A percentile compares a stretch with the other conserved stretches of the same genome.
Evolutionary conservation across 1,140 invertebrate genomes (phyloP).

Genomic region (Potamilus streckersoni): DNA sequence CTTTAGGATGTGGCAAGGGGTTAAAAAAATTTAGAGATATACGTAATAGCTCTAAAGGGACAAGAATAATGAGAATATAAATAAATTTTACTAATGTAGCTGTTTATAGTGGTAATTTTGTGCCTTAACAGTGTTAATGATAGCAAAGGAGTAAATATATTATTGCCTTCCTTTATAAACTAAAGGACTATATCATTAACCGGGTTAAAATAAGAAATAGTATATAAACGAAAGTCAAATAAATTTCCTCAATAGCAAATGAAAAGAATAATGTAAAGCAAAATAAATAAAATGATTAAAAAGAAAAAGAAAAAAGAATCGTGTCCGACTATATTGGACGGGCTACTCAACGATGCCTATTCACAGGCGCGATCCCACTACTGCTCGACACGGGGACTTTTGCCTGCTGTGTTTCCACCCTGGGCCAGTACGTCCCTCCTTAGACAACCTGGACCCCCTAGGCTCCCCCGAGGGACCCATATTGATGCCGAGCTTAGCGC

Average conservation of each 20-base stretch:
- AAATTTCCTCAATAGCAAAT: background rate
- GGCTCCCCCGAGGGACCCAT: constrained; percentile 72
- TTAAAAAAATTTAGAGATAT: no score
- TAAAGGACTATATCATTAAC: no score
- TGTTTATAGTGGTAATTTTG: no score
- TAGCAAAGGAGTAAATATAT: no score
- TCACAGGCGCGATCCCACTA: constrained; percentile 98
- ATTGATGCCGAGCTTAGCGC: constrained; percentile 87
- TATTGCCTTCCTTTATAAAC: no score
- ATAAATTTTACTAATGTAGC: no score
- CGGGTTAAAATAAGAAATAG: no score
- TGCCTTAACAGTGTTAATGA: no score
- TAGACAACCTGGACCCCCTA: constrained; percentile 79
- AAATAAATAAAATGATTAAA: constrained; percentile 19
- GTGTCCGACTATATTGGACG: constrained; percentile 86
- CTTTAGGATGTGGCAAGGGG: no score
- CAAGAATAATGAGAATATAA: no score
- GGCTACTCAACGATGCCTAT: constrained; percentile 85
- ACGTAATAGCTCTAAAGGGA: no score
- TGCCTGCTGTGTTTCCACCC: constrained; percentile 96
- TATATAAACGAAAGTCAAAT: no score
- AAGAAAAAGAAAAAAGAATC: constrained; percentile 82
- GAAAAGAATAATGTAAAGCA: background rate
- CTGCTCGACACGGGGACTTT: constrained; percentile 95
- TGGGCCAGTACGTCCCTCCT: constrained; percentile 96